A percentile compares a stretch with the other conserved stretches of the same genome.
Conservation (phyloP, 2,888 invertebrate species). For the Thumatha senex region DNA sequence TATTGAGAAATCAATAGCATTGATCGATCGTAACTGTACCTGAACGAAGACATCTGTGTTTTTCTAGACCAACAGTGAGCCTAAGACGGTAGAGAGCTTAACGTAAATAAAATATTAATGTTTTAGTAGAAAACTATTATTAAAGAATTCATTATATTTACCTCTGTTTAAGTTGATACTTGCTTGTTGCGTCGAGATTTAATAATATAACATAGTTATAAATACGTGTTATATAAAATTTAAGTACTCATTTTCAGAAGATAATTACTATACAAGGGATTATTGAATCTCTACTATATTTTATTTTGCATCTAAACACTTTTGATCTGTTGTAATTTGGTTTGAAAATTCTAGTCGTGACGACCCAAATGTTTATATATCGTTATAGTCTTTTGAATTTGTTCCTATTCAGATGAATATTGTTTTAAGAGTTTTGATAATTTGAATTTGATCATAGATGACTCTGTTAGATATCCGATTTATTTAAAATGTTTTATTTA, state of each 20-base stretch:
- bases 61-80: slow-evolving; percentile 70
- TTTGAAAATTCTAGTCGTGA: slow-evolving; percentile 75
- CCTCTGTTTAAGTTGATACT: slow-evolving; percentile 76
- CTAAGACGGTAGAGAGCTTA: slow-evolving; percentile 82
- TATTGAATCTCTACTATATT: slow-evolving; percentile 58
- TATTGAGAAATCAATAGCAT: slow-evolving; percentile 6
- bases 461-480: slow-evolving; percentile 59
- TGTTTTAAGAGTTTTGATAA: slow-evolving; percentile 48
- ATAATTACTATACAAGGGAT: slow-evolving; percentile 37
- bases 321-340: slow-evolving; percentile 56
- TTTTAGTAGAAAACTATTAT: slow-evolving; percentile 76
- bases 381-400: slow-evolving; percentile 59
- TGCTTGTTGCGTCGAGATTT: slow-evolving; percentile 74
- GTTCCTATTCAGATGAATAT: slow-evolving; percentile 66
- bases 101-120: slow-evolving; percentile 72
- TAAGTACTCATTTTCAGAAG: slow-evolving; percentile 46
- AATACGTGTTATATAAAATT: slow-evolving; percentile 52
- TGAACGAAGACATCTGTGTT: slow-evolving; percentile 61
- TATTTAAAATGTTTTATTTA: slow-evolving; percentile 55
- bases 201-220: slow-evolving; percentile 68
- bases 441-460: slow-evolving; percentile 57
- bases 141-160: slow-evolving; percentile 75
- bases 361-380: slow-evolving; percentile 70
- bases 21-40: slow-evolving; percentile 18
- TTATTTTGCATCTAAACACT: slow-evolving; percentile 50